A percentile compares a stretch with the other conserved stretches of the same genome.
Evolutionary conservation across 92 coral and sea anemone genomes (phyloP).

Genomic region (Muricea muricata): DNA sequence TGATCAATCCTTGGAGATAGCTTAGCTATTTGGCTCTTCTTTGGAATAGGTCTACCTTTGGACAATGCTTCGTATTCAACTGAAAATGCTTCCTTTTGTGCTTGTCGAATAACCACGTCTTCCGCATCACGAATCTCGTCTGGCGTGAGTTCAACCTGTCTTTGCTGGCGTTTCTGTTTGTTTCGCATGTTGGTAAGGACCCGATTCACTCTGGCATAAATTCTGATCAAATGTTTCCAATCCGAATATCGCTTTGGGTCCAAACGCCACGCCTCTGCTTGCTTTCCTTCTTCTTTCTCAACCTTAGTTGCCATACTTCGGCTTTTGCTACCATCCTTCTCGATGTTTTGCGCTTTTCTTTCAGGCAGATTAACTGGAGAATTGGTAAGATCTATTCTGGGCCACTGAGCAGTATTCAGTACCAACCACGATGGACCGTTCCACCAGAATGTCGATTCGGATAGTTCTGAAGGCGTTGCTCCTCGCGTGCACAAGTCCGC

Average conservation of each 20-base stretch:
- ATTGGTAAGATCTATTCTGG: background rate
- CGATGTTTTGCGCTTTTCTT: constrained; percentile 1
- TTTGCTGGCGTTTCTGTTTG: constrained; percentile 15
- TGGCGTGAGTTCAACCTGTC: constrained; percentile 45
- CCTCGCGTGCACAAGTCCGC: constrained; percentile 57
- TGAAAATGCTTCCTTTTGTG: constrained; percentile 62
- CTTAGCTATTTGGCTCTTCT: constrained; percentile 37
- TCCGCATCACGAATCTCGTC: constrained; percentile 62
- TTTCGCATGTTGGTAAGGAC: constrained; percentile 55
- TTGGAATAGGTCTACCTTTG: constrained; percentile 33
- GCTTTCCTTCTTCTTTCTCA: background rate
- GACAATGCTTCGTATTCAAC: constrained; percentile 47
- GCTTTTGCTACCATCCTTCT: background rate
- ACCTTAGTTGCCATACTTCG: background rate
- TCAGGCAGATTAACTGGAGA: constrained; percentile 15
- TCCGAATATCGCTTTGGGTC: constrained; percentile 58
- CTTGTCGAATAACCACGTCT: constrained; percentile 44
- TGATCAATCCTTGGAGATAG: too few relatives aligned
- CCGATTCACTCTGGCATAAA: constrained; percentile 54
- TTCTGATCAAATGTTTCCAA: constrained; percentile 14
- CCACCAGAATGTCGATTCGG: constrained; percentile 58
- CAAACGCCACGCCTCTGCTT: constrained; percentile 40
- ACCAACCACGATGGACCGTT: constrained; percentile 57
- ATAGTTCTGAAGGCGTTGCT: constrained; percentile 29
- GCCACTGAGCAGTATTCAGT: background rate